A percentile compares a stretch with the other conserved stretches of the same genome.
phyloP scores from a whole-genome alignment of 1,140 invertebrate species.

The Eupristina koningsbergeri region DNA sequence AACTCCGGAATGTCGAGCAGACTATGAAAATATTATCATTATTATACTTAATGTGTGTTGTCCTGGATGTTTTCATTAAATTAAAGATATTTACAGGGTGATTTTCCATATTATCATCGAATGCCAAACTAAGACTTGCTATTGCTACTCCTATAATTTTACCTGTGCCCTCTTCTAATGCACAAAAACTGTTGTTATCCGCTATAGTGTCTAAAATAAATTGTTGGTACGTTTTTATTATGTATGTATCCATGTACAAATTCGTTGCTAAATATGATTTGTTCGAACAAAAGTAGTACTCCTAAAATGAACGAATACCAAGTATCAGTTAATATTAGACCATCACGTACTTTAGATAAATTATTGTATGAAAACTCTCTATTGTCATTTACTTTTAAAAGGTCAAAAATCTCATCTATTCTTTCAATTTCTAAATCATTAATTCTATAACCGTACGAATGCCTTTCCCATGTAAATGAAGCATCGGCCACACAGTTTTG shows the following conservation, averaged over 20 bases:
- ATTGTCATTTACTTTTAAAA: slow-evolving; percentile 52
- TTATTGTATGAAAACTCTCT: neutral
- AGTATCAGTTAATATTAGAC: neutral
- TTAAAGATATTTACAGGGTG: neutral
- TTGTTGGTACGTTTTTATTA: slow-evolving; percentile 30
- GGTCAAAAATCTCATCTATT: slow-evolving; percentile 41
- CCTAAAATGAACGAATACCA: neutral
- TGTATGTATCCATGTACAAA: slow-evolving; percentile 47
- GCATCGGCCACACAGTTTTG: neutral
- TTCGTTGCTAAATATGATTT: neutral
- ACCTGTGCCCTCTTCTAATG: slow-evolving; percentile 50
- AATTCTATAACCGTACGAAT: slow-evolving; percentile 53
- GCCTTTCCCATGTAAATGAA: slow-evolving; percentile 51
- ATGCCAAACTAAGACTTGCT: neutral
- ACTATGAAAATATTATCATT: neutral
- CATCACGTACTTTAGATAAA: neutral
- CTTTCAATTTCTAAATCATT: slow-evolving; percentile 44
- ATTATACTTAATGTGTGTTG: neutral
- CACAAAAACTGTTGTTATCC: slow-evolving; percentile 49
- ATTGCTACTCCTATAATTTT: slow-evolving; percentile 51
- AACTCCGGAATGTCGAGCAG: neutral
- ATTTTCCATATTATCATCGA: neutral
- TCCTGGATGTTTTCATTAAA: neutral
- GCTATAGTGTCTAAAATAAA: slow-evolving; percentile 30
- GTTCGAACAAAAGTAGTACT: slow-evolving; percentile 9